Base-by-base conservation (phyloP, 2,888 invertebrate species). In the Volucella zonaria region DNA sequence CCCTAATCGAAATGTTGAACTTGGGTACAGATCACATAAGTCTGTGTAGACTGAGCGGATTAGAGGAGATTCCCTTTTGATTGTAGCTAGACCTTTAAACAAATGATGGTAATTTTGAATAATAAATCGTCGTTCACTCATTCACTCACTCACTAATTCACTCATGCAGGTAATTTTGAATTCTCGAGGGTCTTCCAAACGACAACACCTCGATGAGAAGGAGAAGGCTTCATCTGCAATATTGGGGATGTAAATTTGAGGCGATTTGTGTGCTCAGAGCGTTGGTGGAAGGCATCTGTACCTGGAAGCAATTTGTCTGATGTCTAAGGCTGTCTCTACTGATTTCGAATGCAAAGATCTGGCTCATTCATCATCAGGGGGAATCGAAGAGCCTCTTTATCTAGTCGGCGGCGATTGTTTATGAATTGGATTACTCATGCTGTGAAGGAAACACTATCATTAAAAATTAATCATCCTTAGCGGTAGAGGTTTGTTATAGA, bases 21-120 rank as follows among this genome's bases (percentile, higher is more conserved):
- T 31, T 31, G 4, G 31, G 6, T 6, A 31, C 6, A 31, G 31
- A 31, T 31, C 3, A 1, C 2, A 23, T 1, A 23, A 23, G 18
- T 23, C 18, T 23, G 18, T 43, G 31, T 31, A 45, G 45, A 14
- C 40, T 15, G 8, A 38, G 10, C 11, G 18, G 31, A 54, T 56
- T 14, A 10, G 42, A 45, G 42, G 12, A 38, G 54, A 42, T n/a
- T 15, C 4, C 8, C 15, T 11, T 23, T n/a, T n/a, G 49, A 15
- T 49, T 43, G 51, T 42, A 3, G 45, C 49, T 15, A 58, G 49
- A 51, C 58, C 75, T 66, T 75, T 58, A 49, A 42, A 66, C 66
- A 75, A 75, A 75, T 75, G 75, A 66, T 23, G 49, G 56, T 66
- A 66, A 66, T 74, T 54, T 64, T 40, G 62, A 47, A 74, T 62